These are phyloP conservation scores for Rhinoderma darwinii DNA, from an alignment of 2,113 vertebrate genomes.

Conservation along the genomic window DNA sequence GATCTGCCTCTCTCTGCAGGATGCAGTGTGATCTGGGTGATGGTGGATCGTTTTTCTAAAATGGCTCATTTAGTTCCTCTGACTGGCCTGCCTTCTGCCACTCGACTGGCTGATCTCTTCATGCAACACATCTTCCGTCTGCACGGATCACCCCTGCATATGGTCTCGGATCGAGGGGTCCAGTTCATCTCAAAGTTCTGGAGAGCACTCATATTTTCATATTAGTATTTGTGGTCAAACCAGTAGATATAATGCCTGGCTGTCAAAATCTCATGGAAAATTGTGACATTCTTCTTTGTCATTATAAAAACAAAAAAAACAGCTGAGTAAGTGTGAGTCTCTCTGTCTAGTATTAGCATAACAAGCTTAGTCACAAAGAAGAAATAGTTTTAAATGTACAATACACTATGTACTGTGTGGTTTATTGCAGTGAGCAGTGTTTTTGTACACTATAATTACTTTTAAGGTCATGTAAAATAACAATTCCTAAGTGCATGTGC, in stretches of 20 bases:
- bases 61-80: no score
- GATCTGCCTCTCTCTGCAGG: no score
- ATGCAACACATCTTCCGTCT: no score
- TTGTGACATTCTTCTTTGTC: neutral
- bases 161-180: no score
- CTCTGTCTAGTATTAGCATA: neutral
- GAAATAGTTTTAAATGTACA: neutral
- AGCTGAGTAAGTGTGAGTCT: neutral
- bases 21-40: no score
- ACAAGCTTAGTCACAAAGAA: neutral
- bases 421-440: neutral
- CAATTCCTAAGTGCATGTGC: neutral
- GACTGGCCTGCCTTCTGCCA: no score
- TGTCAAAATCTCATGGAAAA: neutral
- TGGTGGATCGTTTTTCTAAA: no score
- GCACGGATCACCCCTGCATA: no score
- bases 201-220: neutral
- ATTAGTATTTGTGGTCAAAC: neutral
- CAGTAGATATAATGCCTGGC: neutral
- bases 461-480: neutral
- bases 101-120: no score
- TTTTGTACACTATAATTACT: neutral
- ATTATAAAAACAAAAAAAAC: neutral
- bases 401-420: neutral
- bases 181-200: no score